phyloP scores from a whole-genome alignment of 1,140 invertebrate genomes.

The Choristoneura fumiferana region DNA sequence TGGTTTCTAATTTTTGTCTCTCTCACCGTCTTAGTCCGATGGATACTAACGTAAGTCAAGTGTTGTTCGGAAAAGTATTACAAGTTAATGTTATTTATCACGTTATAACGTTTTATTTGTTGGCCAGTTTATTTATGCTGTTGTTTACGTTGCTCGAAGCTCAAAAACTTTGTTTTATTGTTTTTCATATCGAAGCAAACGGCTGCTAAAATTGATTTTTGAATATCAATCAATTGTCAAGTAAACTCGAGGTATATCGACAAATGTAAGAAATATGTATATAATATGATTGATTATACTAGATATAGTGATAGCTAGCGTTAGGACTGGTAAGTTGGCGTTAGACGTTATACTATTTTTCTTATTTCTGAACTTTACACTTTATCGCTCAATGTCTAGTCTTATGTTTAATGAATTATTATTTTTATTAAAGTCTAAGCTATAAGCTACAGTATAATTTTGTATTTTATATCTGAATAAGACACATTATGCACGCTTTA shows the following conservation, averaged over 20 bases:
- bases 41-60: no score
- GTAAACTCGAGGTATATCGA: constrained; percentile 11
- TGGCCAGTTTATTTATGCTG: constrained; percentile 67
- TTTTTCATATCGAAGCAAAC: no score
- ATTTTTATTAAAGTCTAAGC: constrained; percentile 1
- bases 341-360: constrained; percentile 26
- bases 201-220: not conserved
- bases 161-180: constrained; percentile 31
- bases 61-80: no score
- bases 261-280: constrained; percentile 4
- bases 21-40: no score
- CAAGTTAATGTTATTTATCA: no score
- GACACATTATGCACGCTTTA: not conserved
- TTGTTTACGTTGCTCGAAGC: constrained; percentile 53
- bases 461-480: not conserved
- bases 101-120: constrained; percentile 59
- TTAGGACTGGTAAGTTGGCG: constrained; percentile 28
- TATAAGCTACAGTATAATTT: not conserved
- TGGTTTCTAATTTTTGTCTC: no score
- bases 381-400: constrained; percentile 53
- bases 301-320: constrained; percentile 22
- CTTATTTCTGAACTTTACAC: constrained; percentile 35
- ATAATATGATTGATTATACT: constrained; percentile 20
- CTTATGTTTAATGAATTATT: constrained; percentile 32
- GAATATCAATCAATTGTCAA: constrained; percentile 7